Base-by-base conservation (phyloP, 1,140 invertebrate species). In the Colletes gigas region DNA sequence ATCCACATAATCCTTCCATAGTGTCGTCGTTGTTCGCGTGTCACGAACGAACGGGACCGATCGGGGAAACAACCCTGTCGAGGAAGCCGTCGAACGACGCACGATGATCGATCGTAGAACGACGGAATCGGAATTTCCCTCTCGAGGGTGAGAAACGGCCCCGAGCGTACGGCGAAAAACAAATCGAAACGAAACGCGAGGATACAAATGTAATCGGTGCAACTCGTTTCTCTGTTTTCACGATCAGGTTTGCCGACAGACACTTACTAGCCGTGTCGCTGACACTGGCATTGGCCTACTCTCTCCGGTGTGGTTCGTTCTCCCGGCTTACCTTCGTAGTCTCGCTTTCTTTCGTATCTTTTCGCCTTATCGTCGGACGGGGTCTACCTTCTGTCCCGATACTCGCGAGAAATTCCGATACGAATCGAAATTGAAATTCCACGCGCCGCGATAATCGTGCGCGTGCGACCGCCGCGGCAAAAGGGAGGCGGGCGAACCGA, bases 231-330 rank as follows among this genome's bases (percentile, higher is more conserved):
- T 92, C 89, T 91, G 87, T 91, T 92, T 93, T 92, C 90, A 92
- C 86, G 90, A 92, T 92, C 91, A 92, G 92, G 91, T 92, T 92
- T 92, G 83, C 88, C 85, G 83, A 84, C 86, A 87, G 86, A 88
- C 88, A 87, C 89, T 87, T 87, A 88, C 88, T 91, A 92, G 88
- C 87, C 89, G 86, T 90, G 90, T 82, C 86, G 83, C 87, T 93
- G 91, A 91, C 91, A 92, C 89, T 92, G 91, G 89, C 91, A 93
- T 91, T 93, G 91, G 91, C 91, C 91, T 92, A 93, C 91, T 92
- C 90, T 92, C 88, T 90, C 89, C 86, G 67, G 79, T 85, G 85
- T 89, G 85, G 85, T 89, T 88, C 90, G 89, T 89, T 91, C 90
- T 90, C 90, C 83, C 88, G 78, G 88, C 89, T 89, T 84, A 84